Evolutionary conservation across 1,140 invertebrate species (phyloP).

Genomic region (Prorops nasuta): DNA sequence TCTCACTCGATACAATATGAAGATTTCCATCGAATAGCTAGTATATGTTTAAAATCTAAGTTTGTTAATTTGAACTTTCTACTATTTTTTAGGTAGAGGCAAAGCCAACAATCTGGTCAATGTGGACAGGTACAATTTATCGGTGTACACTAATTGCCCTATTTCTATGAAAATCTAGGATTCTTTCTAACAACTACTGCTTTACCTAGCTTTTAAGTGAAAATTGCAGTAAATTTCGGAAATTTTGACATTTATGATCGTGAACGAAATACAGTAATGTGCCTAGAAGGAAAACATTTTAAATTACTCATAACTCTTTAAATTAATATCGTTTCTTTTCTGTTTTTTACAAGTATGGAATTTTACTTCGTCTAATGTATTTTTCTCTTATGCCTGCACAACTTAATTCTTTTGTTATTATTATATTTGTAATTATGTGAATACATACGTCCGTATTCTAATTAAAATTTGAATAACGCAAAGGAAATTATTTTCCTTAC

Average conservation of each 20-base stretch:
- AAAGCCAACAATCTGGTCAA: conserved; percentile 40
- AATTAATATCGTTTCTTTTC: no score
- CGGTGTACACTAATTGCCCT: conserved; percentile 44
- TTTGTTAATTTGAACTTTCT: no score
- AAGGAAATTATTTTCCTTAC: conserved; percentile 36
- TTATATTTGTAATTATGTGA: conserved; percentile 3
- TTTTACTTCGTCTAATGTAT: conserved; percentile 1
- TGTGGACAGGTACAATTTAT: conserved; percentile 51
- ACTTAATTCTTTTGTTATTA: conserved; percentile 4
- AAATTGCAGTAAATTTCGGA: neutral
- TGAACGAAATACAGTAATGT: conserved; percentile 31
- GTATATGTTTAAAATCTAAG: no score
- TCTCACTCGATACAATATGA: no score
- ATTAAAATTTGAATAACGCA: conserved; percentile 5
- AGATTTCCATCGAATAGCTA: no score
- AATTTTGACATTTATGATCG: conserved; percentile 23
- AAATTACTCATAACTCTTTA: no score
- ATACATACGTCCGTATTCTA: neutral
- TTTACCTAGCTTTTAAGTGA: conserved; percentile 1
- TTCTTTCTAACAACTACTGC: conserved; percentile 1
- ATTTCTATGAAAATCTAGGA: conserved; percentile 22
- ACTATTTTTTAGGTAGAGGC: conserved; percentile 24
- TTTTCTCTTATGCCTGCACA: no score
- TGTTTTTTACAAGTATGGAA: no score
- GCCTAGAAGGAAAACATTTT: no score